Percentiles rank a stretch among this genome's conserved stretches.
Evolutionary conservation across 1,140 invertebrate species (phyloP).

Genomic region (Akabosia matsudoensis): DNA sequence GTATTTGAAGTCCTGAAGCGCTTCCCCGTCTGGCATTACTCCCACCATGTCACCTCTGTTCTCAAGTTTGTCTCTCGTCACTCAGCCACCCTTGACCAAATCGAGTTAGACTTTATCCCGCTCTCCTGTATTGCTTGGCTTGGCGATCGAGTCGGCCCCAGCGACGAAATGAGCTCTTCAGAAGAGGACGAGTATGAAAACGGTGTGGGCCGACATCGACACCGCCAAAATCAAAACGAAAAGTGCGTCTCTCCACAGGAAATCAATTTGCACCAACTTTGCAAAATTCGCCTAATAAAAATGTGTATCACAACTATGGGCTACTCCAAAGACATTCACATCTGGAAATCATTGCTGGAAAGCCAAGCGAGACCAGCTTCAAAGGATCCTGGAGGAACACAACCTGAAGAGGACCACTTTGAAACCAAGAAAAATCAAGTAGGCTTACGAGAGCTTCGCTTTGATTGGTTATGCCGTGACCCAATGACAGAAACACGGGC

Average conservation of each 20-base stretch:
- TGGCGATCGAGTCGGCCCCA: not conserved
- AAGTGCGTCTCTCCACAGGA: slow-evolving; percentile 24
- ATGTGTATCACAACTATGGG: slow-evolving; percentile 37
- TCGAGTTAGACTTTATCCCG: slow-evolving; percentile 34
- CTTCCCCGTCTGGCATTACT: slow-evolving; percentile 31
- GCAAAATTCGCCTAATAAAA: slow-evolving; percentile 25
- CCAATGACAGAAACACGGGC: slow-evolving; percentile 23
- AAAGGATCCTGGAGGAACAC: not conserved
- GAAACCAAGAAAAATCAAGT: not conserved
- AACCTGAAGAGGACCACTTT: not conserved
- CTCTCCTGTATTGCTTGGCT: slow-evolving; percentile 13
- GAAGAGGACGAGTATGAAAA: slow-evolving; percentile 26
- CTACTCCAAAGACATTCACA: slow-evolving; percentile 30
- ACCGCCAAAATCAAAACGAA: slow-evolving; percentile 21
- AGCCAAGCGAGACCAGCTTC: not conserved
- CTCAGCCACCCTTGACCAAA: slow-evolving; percentile 21
- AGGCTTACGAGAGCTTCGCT: slow-evolving; percentile 31
- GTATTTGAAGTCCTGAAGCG: slow-evolving; percentile 39
- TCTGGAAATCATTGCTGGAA: slow-evolving; percentile 40
- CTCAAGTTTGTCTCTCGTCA: slow-evolving; percentile 38
- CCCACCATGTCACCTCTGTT: slow-evolving; percentile 25
- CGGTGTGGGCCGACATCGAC: not conserved
- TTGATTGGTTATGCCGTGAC: slow-evolving; percentile 39
- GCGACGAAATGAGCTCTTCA: not conserved
- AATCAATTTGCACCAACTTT: slow-evolving; percentile 26